These are phyloP conservation scores for Apistogramma diplotaenia DNA, from an alignment of 2,113 vertebrate species.

Conservation along the genomic window DNA sequence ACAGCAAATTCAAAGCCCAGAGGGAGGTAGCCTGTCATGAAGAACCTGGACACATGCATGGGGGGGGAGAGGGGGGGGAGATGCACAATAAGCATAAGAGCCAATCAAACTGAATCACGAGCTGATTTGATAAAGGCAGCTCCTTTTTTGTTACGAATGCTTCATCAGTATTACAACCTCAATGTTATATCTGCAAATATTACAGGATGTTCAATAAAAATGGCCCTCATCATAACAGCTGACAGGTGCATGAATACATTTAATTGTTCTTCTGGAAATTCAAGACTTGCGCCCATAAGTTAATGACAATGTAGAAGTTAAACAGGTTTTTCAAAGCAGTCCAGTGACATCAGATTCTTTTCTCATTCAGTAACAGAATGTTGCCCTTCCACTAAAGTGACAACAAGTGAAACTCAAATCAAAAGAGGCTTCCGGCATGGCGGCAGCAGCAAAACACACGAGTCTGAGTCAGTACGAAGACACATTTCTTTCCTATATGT, in stretches of 20 bases:
- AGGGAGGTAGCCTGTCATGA: conserved; percentile 96
- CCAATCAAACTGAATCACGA: not conserved
- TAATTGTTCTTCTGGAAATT: not conserved
- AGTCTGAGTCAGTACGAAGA: not conserved
- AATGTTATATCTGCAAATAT: not conserved
- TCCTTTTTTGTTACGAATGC: not conserved
- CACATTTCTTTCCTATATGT: not conserved
- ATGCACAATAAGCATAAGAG: not conserved
- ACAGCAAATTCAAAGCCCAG: conserved; percentile 95
- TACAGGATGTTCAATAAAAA: not conserved
- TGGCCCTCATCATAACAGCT: not conserved
- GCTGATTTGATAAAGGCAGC: not conserved
- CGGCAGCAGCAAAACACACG: not conserved
- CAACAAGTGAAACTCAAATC: conserved; percentile 5
- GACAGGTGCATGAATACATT: not conserved
- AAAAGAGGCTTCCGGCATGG: not conserved
- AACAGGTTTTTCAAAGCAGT: not conserved
- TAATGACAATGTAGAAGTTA: not conserved
- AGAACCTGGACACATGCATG: conserved; percentile 80
- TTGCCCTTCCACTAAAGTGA: conserved; percentile 7
- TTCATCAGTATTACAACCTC: not conserved
- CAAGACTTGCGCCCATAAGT: not conserved
- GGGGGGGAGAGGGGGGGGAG: too few relatives aligned
- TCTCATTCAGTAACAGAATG: not conserved
- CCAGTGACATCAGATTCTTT: not conserved